A percentile compares a stretch with the other conserved stretches of the same genome.
These are phyloP conservation scores for Napeogenes inachia DNA, from an alignment of 2,888 invertebrate genomes.

Conservation along the genomic window DNA sequence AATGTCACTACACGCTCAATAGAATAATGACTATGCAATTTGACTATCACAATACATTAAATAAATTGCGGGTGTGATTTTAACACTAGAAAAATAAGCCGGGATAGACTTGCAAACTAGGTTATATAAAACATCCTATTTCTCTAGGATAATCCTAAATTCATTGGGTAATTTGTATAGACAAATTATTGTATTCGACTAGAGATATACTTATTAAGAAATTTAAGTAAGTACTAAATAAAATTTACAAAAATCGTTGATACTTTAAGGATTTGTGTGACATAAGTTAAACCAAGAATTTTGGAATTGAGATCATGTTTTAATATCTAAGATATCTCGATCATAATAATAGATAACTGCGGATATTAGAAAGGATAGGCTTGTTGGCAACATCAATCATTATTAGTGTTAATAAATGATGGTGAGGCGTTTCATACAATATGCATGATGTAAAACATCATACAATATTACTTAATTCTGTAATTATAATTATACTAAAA, in stretches of 20 bases:
- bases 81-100: conserved; percentile 1
- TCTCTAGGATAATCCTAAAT: not conserved
- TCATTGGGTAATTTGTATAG: no score
- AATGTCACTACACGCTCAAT: conserved; percentile 39
- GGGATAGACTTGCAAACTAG: conserved; percentile 2
- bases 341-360: conserved; percentile 1
- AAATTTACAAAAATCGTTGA: no score
- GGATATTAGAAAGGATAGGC: conserved; percentile 17
- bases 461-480: not conserved
- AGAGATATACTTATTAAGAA: no score
- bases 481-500: conserved; percentile 2
- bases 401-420: conserved; percentile 22
- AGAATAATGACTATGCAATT: conserved; percentile 58
- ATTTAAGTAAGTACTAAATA: no score
- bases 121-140: not conserved
- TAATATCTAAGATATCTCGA: not conserved
- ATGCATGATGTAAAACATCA: not conserved
- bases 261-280: no score
- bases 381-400: conserved; percentile 24
- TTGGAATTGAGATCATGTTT: no score
- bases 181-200: no score
- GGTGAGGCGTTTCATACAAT: conserved; percentile 6
- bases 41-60: conserved; percentile 34
- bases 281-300: no score
- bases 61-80: conserved; percentile 23